These are phyloP conservation scores for Urocynchramus pylzowi DNA, from an alignment of 2,113 vertebrate species.

Conservation along the genomic window DNA sequence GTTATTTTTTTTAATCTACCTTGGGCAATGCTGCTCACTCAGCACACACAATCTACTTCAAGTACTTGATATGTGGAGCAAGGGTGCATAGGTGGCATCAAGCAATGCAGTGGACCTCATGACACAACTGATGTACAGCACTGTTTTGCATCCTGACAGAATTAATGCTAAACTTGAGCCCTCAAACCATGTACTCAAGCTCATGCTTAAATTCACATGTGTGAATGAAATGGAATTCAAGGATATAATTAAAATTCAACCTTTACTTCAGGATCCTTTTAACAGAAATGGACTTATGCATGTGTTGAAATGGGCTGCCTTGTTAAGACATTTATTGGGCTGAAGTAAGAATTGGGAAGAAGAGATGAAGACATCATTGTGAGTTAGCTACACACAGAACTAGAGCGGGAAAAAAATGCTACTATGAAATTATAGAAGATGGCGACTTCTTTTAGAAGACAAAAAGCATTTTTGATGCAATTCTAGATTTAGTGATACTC, in stretches of 20 bases:
- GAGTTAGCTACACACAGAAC: background rate
- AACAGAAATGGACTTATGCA: conserved; percentile 3
- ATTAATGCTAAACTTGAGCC: background rate
- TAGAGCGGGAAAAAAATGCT: background rate
- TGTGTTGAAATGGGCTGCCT: background rate
- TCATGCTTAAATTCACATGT: background rate
- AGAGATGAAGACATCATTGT: background rate
- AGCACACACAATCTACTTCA: background rate
- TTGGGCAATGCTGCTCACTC: background rate
- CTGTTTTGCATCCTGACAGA: background rate
- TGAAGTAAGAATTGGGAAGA: background rate
- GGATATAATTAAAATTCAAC: conserved; percentile 43
- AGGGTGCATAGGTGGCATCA: background rate
- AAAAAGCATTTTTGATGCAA: background rate
- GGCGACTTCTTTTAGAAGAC: background rate
- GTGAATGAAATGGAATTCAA: background rate
- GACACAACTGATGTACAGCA: background rate
- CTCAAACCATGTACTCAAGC: background rate
- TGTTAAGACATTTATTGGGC: background rate
- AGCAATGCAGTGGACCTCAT: background rate
- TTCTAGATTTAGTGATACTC: background rate
- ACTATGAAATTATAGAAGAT: background rate
- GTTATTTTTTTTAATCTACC: background rate
- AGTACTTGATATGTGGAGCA: background rate
- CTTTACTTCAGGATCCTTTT: conserved; percentile 16